Conservation (phyloP, 2,888 invertebrate species). For the Lasioglossum leucozonium region DNA sequence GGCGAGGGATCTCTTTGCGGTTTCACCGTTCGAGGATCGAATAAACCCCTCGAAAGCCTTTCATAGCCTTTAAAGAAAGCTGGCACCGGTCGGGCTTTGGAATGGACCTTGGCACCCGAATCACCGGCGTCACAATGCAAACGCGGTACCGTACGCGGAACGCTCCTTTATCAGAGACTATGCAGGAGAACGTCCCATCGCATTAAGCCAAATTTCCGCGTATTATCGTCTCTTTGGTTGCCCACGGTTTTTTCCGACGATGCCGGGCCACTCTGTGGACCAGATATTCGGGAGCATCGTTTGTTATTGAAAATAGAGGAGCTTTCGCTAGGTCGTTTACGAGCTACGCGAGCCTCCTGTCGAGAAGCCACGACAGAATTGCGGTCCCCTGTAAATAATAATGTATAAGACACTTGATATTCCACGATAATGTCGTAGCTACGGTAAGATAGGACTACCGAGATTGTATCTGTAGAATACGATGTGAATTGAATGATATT, state of each 20-base stretch:
- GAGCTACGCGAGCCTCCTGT: not conserved
- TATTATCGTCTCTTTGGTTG: slow-evolving; percentile 40
- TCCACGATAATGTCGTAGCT: no score
- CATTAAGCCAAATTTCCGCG: slow-evolving; percentile 50
- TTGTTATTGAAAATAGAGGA: not conserved
- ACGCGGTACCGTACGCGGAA: slow-evolving; percentile 53
- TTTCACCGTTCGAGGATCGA: slow-evolving; percentile 19
- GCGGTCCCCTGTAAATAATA: no score
- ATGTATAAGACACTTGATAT: no score
- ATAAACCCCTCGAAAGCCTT: slow-evolving; percentile 46
- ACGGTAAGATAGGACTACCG: no score
- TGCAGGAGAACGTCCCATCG: slow-evolving; percentile 38
- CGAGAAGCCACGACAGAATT: not conserved
- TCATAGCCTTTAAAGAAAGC: slow-evolving; percentile 34
- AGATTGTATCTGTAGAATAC: no score
- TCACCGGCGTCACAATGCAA: slow-evolving; percentile 56
- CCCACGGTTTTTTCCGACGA: not conserved
- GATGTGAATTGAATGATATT: no score
- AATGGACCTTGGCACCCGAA: slow-evolving; percentile 54
- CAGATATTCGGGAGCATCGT: not conserved
- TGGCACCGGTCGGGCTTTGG: slow-evolving; percentile 41
- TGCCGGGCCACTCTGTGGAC: not conserved
- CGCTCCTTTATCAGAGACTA: slow-evolving; percentile 52
- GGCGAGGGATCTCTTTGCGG: not conserved
- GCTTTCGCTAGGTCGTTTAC: not conserved